phyloP scores from a whole-genome alignment of 2,797 vertebrate genomes.

The Lepilemur septentrionalis region DNA sequence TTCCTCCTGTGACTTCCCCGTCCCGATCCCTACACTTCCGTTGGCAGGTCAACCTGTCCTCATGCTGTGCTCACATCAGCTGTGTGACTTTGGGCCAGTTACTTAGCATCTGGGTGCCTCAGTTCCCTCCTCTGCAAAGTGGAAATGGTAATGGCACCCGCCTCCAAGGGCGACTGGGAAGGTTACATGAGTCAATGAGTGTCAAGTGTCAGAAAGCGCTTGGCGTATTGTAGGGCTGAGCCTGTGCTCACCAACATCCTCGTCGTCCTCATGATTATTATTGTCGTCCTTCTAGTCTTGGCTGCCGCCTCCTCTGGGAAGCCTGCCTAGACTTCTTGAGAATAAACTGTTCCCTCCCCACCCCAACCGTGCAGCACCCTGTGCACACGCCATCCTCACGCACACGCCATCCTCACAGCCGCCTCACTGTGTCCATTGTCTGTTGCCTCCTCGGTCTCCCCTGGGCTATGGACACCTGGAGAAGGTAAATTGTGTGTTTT shows the following conservation, averaged over 20 bases:
- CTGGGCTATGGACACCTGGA: background rate
- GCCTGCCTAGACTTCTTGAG: background rate
- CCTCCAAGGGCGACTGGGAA: fast-evolving
- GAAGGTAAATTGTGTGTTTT: background rate
- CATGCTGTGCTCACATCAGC: fast-evolving
- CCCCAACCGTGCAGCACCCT: background rate
- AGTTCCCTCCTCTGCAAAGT: background rate
- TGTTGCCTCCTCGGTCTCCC: background rate
- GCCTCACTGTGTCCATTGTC: background rate
- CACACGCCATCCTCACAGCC: background rate
- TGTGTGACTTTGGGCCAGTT: background rate
- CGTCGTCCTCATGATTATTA: fast-evolving
- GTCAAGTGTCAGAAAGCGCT: background rate
- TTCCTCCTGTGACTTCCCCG: fast-evolving
- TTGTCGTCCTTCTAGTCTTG: background rate
- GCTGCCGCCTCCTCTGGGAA: background rate
- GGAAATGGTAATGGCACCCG: background rate
- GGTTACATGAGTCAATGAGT: fast-evolving
- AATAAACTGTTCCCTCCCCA: too few species aligned
- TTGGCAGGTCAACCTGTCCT: background rate
- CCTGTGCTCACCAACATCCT: background rate
- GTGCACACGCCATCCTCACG: background rate
- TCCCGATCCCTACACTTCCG: fast-evolving
- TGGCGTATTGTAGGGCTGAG: fast-evolving
- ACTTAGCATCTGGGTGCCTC: background rate